Base-by-base conservation (phyloP, 2,888 invertebrate species). In the Aphrophora alni region DNA sequence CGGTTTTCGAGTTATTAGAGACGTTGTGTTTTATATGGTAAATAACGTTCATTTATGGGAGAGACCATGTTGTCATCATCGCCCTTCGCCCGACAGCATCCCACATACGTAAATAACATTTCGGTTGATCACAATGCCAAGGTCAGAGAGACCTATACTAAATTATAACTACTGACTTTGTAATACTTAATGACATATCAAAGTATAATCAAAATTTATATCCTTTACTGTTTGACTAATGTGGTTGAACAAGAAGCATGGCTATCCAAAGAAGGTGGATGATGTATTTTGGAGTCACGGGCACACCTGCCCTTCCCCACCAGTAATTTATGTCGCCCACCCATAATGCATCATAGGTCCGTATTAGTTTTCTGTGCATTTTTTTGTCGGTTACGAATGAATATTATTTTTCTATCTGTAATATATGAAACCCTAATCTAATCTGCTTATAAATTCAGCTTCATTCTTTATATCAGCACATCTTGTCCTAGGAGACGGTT, bases 181-280 rank as follows among this genome's bases (percentile, higher is more conserved):
- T 80, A 80, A 80, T 80, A 76, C 75, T 71, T 80, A 80, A 80
- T 80, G 80, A 80, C 80, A 75, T 80, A 80, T 80, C 80, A 80
- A 80, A 75, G 75, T 70, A 71, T 80, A 80, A 80, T 80, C 80
- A 71, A 80, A 76, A 80, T 80, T 80, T 80, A 80, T 80, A 80
- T 76, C 71, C 80, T 38, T 80, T 80, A 76, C 80, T 75, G 70
- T 80, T 80, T 80, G 80, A 80, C 75, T 80, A 80, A 80, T 80
- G 80, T 76, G 59, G 70, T 44, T 75, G 80, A 75, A 80, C 75
- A 75, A 75, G 75, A 75, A 80, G 80, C 70, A 76, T 72, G 80
- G 76, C 51, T 75, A 71, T 80, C 72, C 75, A 25, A 80, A 80
- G 80, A 71, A 80, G 76, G 76, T 76, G 76, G 80, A 80, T 80